Evolutionary conservation across 2,797 vertebrate genomes (phyloP), one percentile per base, ranked within the genome.

Genomic region (Micrastur ruficollis): DNA sequence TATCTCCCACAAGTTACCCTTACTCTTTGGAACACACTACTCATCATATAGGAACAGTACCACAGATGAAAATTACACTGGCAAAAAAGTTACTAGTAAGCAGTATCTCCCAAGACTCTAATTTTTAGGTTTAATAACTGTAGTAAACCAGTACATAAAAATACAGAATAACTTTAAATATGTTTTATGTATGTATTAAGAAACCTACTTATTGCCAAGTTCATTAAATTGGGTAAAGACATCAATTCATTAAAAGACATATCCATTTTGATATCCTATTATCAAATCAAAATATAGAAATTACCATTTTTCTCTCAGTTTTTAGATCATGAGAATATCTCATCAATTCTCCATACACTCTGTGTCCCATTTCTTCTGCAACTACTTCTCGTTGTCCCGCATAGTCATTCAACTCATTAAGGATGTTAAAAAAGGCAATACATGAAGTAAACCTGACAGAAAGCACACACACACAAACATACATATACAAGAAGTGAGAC

Each of bases 341-440:
- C 99, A 99, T 99, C 97, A 99, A 97, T 98, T 99, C 99, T 29
- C 98, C 99, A 8, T 99, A 99, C 47, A 99, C 99, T 98, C 98
- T 98, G 95, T 99, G 99, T 22, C 98, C 99, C 98, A 99, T 99
- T 98, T 99, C 99, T 98, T 99, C 99, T 17, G 99, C 99, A 96
- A 99, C 99, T 73, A 99, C 99, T 98, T 99, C 99, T 96, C 99
- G 98, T 95, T 99, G 99, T 95, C 99, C 99, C 6, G 99, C 99
- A 75, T 99, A 99, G 98, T 99, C 99, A 89, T 99, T 99, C 95
- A 99, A 94, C 94, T 99, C 99, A 4, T 99, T 99, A 96, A 99
- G 98, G 95, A 99, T 98, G 96, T 99, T 98, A 98, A 99, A 99
- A 98, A 99, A 99, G 20, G 99, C 99, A 96, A 99, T 89, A 96